Evolutionary conservation across 2,888 invertebrate genomes (phyloP).

Genomic region (Ophion obscuratus): DNA sequence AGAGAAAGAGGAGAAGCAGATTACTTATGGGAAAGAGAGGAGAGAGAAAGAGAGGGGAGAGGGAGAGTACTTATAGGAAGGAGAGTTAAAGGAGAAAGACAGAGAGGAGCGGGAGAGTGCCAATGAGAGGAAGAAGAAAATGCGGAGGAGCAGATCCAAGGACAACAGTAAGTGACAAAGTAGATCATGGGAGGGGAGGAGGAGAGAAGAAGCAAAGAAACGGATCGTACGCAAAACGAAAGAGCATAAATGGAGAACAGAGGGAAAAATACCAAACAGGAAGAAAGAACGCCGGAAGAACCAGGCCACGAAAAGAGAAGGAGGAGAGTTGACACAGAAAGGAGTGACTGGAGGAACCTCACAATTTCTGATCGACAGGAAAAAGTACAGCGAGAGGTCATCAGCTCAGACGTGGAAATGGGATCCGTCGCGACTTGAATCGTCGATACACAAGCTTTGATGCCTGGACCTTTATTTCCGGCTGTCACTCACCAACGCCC

Average conservation of each 20-base stretch:
- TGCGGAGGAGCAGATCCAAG: not conserved
- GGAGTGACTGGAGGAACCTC: not conserved
- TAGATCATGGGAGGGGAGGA: too few relatives aligned
- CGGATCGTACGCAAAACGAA: not conserved
- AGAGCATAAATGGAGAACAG: not conserved
- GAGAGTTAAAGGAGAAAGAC: too few relatives aligned
- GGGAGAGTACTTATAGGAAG: too few relatives aligned
- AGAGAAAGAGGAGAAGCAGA: too few relatives aligned
- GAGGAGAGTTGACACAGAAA: not conserved
- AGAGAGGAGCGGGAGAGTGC: too few relatives aligned
- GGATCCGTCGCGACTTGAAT: not conserved
- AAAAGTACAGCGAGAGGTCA: not conserved
- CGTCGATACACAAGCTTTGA: slow-evolving; percentile 68
- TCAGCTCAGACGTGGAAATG: not conserved
- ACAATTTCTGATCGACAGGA: not conserved
- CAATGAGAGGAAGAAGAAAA: too few relatives aligned
- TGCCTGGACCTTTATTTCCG: slow-evolving; percentile 80
- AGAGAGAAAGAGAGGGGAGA: too few relatives aligned
- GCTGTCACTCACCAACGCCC: slow-evolving; percentile 75
- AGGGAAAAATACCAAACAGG: not conserved
- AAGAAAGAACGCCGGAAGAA: not conserved
- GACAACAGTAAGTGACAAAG: not conserved
- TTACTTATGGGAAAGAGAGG: too few relatives aligned
- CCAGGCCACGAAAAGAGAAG: not conserved
- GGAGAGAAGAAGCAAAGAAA: too few relatives aligned